Evolutionary conservation across 2,797 vertebrate species (phyloP).

Genomic region (Pangasius djambal): DNA sequence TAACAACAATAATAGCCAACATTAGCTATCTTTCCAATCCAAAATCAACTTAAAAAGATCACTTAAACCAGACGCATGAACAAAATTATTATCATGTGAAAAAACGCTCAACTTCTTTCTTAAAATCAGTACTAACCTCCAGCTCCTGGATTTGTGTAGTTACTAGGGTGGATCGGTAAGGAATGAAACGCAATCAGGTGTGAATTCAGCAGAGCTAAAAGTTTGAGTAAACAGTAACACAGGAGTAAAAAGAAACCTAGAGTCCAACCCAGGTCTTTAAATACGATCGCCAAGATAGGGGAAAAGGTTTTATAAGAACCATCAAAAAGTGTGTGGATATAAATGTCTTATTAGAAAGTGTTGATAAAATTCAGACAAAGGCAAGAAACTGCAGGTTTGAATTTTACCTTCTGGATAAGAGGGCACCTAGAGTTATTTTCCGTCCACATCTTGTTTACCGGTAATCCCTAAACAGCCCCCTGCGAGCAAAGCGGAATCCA

Average conservation of each 20-base stretch:
- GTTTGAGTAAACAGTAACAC: not conserved
- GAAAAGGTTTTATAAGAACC: not conserved
- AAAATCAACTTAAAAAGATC: not conserved
- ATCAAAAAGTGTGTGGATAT: not conserved
- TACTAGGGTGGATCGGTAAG: not conserved
- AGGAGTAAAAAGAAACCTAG: not conserved
- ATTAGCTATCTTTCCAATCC: not conserved
- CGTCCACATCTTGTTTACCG: not conserved
- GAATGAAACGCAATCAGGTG: not conserved
- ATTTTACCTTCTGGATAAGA: not conserved
- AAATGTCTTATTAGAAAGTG: not conserved
- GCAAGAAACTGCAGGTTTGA: not conserved
- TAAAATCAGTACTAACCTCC: not conserved
- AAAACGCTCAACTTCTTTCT: not conserved
- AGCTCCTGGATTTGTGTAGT: not conserved
- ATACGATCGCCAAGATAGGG: not conserved
- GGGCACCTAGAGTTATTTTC: not conserved
- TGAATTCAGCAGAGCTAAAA: not conserved
- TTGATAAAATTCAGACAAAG: not conserved
- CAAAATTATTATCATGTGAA: too few species aligned
- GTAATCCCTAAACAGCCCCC: not conserved
- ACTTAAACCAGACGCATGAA: not conserved
- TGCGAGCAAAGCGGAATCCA: slow-evolving; percentile 1
- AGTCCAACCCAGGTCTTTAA: not conserved
- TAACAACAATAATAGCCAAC: not conserved